A percentile compares a stretch with the other conserved stretches of the same genome.
Conservation (phyloP, 1,140 invertebrate species). For the Euura saliciscinereae region DNA sequence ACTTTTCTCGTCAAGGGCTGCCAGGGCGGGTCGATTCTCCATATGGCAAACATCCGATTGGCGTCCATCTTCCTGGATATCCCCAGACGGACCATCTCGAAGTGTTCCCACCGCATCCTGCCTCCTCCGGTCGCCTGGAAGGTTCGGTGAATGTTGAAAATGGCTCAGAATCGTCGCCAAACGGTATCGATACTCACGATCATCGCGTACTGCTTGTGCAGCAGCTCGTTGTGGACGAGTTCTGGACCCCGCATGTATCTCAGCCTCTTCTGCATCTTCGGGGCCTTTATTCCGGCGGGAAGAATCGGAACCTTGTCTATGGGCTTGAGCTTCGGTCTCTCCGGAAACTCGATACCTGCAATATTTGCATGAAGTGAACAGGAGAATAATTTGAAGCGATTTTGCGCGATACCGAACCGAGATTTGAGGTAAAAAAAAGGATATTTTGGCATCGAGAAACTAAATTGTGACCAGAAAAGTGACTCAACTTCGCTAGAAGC, state of each 20-base stretch:
- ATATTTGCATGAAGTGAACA: not conserved
- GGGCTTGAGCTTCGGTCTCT: slow-evolving; percentile 70
- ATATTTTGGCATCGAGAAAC: not conserved
- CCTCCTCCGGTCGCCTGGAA: slow-evolving; percentile 83
- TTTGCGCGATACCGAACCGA: not conserved
- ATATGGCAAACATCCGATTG: slow-evolving; percentile 89
- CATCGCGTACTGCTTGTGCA: slow-evolving; percentile 91
- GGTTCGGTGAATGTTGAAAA: slow-evolving; percentile 17
- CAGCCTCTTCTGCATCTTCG: slow-evolving; percentile 84
- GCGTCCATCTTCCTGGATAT: slow-evolving; percentile 79
- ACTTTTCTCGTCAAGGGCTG: slow-evolving; percentile 90
- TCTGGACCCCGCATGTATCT: slow-evolving; percentile 90
- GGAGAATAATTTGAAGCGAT: not conserved
- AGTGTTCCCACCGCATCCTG: slow-evolving; percentile 77
- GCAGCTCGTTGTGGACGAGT: slow-evolving; percentile 78
- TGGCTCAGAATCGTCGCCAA: slow-evolving; percentile 20
- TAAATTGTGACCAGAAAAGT: too few species aligned
- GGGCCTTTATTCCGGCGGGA: slow-evolving; percentile 68
- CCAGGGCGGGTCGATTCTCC: slow-evolving; percentile 95
- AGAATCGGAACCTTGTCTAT: slow-evolving; percentile 76
- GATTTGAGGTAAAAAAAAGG: not conserved
- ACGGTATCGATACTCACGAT: slow-evolving; percentile 66
- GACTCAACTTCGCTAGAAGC: too few species aligned
- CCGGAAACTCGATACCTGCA: slow-evolving; percentile 76
- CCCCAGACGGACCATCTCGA: slow-evolving; percentile 86